phyloP scores from a whole-genome alignment of 2,888 invertebrate species.

The Trichopoda pennipes region DNA sequence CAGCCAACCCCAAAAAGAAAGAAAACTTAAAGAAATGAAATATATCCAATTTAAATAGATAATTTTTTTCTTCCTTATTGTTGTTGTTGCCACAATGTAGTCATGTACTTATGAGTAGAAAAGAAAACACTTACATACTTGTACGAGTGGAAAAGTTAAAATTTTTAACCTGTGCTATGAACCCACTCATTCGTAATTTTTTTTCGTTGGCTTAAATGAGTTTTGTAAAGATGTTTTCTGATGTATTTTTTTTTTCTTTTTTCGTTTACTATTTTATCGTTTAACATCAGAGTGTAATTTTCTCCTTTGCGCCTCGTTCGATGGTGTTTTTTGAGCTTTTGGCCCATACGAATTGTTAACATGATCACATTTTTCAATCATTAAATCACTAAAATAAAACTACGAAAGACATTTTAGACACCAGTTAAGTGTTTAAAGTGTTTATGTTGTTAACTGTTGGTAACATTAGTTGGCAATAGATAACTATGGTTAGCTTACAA shows the following conservation, averaged over 20 bases:
- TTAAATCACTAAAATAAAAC: slow-evolving; percentile 52
- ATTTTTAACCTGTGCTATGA: slow-evolving; percentile 64
- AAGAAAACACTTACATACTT: slow-evolving; percentile 48
- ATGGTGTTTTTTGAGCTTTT: slow-evolving; percentile 33
- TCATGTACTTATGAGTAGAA: slow-evolving; percentile 22
- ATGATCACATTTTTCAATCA: slow-evolving; percentile 65
- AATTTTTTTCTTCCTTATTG: too few relatives aligned
- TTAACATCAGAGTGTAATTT: slow-evolving; percentile 68
- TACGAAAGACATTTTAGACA: slow-evolving; percentile 31
- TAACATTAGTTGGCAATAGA: slow-evolving; percentile 62
- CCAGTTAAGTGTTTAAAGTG: slow-evolving; percentile 62
- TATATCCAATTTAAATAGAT: slow-evolving; percentile 62
- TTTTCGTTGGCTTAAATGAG: slow-evolving; percentile 8
- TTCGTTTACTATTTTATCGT: slow-evolving; percentile 40
- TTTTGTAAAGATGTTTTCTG: slow-evolving; percentile 16
- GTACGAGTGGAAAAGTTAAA: slow-evolving; percentile 45
- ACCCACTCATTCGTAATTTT: slow-evolving; percentile 57
- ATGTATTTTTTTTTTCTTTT: slow-evolving; percentile 24
- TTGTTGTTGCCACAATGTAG: slow-evolving; percentile 65
- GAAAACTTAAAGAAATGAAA: slow-evolving; percentile 53
- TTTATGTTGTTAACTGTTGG: slow-evolving; percentile 67
- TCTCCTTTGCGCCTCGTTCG: slow-evolving; percentile 70
- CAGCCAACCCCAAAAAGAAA: slow-evolving; percentile 23
- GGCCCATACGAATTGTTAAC: slow-evolving; percentile 60
- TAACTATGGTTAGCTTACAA: slow-evolving; percentile 50